These are phyloP conservation scores for Eulemur macaco DNA, from an alignment of 2,113 vertebrate species.

Conservation along the genomic window DNA sequence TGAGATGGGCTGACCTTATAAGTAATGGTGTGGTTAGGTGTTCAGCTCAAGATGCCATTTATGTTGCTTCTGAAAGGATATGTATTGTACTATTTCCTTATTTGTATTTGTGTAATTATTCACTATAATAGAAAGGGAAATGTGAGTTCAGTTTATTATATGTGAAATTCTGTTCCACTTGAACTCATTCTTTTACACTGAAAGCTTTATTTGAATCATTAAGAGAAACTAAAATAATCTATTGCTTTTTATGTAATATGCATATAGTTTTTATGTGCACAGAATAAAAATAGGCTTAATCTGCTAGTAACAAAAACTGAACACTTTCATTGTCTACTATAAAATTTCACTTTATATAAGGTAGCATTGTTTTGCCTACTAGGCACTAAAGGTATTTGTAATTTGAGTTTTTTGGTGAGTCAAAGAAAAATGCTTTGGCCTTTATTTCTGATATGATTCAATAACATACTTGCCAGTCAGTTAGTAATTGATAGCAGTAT, in stretches of 20 bases:
- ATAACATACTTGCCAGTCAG: conserved; percentile 21
- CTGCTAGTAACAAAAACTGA: background rate
- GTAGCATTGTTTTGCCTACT: background rate
- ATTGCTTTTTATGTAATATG: conserved; percentile 24
- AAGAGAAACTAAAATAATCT: conserved; percentile 30
- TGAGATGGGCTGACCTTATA: background rate
- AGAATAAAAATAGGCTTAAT: conserved; percentile 24
- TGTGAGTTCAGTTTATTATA: conserved; percentile 32
- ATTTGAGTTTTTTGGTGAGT: background rate
- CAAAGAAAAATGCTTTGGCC: background rate
- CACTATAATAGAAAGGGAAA: conserved; percentile 37
- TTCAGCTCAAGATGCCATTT: background rate
- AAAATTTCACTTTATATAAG: background rate
- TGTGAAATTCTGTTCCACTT: background rate
- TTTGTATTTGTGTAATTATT: conserved; percentile 30
- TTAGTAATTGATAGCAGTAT: background rate
- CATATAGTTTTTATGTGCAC: conserved; percentile 3
- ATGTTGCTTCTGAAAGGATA: conserved; percentile 2
- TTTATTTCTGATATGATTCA: conserved; percentile 53
- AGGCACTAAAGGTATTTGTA: background rate
- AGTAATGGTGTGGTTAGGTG: background rate
- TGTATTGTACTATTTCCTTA: background rate
- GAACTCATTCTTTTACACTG: conserved; percentile 15
- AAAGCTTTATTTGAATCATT: conserved; percentile 33
- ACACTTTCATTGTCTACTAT: background rate